Conservation (phyloP, 2,113 vertebrate species). For the Protomyctophum bolini region DNA sequence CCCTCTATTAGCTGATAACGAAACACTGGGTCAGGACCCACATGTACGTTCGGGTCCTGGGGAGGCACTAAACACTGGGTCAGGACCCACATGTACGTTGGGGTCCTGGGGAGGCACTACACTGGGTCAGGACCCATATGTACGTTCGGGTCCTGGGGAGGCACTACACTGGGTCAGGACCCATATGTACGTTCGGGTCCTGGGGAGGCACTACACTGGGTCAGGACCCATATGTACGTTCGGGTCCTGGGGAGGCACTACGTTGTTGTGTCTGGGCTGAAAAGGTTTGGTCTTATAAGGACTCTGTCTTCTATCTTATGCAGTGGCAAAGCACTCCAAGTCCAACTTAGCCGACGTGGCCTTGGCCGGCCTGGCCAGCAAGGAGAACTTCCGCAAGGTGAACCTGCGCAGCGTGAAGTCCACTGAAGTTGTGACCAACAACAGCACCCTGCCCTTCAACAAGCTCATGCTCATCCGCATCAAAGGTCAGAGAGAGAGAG, state of each 20-base stretch:
- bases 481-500: conserved; percentile 74
- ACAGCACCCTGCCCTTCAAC: conserved; percentile 79
- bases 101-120: no score
- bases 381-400: conserved; percentile 83
- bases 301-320: conserved; percentile 3
- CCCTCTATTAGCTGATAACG: not conserved
- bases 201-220: no score
- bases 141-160: no score
- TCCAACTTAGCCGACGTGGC: conserved; percentile 80
- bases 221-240: no score
- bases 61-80: no score
- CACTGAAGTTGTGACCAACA: conserved; percentile 82
- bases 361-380: conserved; percentile 82
- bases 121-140: no score
- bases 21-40: no score
- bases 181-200: no score
- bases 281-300: no score
- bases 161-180: no score
- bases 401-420: conserved; percentile 79
- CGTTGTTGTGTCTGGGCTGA: not conserved
- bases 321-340: conserved; percentile 85
- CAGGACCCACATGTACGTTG: no score
- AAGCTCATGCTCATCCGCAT: conserved; percentile 84
- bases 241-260: not conserved
- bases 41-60: no score